Conservation (phyloP, 2,113 vertebrate genomes). For the Ptychochromis oligacanthus region DNA sequence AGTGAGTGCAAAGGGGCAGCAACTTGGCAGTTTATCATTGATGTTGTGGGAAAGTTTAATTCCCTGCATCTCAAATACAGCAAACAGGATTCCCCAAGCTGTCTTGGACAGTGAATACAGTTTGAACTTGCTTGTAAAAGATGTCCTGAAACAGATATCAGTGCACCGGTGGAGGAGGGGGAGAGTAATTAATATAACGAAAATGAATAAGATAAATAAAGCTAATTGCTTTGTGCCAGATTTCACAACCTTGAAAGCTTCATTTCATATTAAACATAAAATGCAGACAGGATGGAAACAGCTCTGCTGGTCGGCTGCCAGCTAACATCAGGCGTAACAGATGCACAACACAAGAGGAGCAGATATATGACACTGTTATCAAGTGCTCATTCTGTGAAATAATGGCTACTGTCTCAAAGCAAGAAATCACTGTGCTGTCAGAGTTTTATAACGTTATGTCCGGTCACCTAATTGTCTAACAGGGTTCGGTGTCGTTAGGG, state of each 20-base stretch:
- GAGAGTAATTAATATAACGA: background rate
- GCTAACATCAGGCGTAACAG: slow-evolving; percentile 54
- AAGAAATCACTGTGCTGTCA: background rate
- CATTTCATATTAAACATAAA: slow-evolving; percentile 12
- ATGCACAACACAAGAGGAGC: slow-evolving; percentile 42
- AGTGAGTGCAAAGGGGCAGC: slow-evolving; percentile 37
- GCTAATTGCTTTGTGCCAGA: slow-evolving; percentile 3
- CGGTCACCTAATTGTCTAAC: background rate
- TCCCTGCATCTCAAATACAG: slow-evolving; percentile 23
- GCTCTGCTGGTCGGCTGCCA: slow-evolving; percentile 43
- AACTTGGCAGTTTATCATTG: slow-evolving; percentile 54
- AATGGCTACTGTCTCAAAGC: slow-evolving; percentile 31
- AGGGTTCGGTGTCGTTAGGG: background rate
- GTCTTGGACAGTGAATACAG: background rate
- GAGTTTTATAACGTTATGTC: background rate
- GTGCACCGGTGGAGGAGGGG: background rate
- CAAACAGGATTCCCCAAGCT: slow-evolving; percentile 7
- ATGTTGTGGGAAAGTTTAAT: slow-evolving; percentile 53
- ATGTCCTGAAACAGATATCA: background rate
- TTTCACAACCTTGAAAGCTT: slow-evolving; percentile 16
- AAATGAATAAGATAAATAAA: background rate
- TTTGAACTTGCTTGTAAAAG: background rate
- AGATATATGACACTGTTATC: slow-evolving; percentile 44
- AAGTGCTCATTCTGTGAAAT: slow-evolving; percentile 39
- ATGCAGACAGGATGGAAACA: background rate